Base-by-base conservation (phyloP, 2,888 invertebrate genomes). In the Hydroisotoma schaefferi region DNA sequence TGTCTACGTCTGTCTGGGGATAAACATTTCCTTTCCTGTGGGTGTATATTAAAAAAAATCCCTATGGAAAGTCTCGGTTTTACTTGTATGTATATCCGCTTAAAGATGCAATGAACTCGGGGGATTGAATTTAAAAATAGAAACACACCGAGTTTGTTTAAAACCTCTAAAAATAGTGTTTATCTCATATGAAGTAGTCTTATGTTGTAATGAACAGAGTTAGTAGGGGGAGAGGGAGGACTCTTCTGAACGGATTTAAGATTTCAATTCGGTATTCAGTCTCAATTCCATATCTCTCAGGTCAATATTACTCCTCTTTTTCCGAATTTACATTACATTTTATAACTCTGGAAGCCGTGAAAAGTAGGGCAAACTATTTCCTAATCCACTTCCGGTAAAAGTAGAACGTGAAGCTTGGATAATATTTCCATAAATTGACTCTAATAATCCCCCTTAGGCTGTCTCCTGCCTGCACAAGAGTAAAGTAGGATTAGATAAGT, bases 111-210 rank as follows among this genome's bases (percentile, higher is more conserved):
- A 8, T 46, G 46, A 46, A 46, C 46, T 46, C 46, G 22, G n/a
- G 40, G n/a, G n/a, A 20, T 25, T 23, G 3, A 2, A 33, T 26
- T 23, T 53, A 53, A 53, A 53, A 53, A 53, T 53, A 53, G 53
- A 37, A 8, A 18, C 15, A 23, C 23, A 18, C 28, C 28, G 26
- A 40, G 53, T 59, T 59, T 59, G 59, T 59, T 55, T 55, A 54
- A 59, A 59, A 59, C 48, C 38, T 59, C 59, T 59, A 59, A 59
- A 59, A 59, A 59, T 59, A 59, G 52, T 28, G 20, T 37, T 59
- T 54, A 47, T 59, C 55, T 59, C 55, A 55, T 33, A 22, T 22
- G 25, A 15, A 40, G 15, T 15, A 40, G 40, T 10, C 33, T 33
- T n/a, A 6, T 33, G 33, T 5, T 15, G 20, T 6, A 46, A 46